Conservation (phyloP, 2,113 vertebrate species). For the Amblyornis subalaris region DNA sequence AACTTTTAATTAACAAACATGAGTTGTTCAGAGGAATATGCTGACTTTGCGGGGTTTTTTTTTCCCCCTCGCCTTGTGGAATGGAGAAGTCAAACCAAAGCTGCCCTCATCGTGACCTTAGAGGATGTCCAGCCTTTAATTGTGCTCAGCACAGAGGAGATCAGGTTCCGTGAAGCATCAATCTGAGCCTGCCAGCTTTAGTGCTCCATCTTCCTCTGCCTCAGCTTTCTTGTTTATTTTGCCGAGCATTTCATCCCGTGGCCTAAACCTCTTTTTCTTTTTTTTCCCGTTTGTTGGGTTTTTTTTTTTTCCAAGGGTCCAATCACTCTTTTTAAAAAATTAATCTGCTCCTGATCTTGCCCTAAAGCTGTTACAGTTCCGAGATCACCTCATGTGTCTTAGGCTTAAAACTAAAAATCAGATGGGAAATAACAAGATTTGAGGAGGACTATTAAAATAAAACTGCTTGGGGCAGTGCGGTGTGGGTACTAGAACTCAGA, state of each 20-base stretch:
- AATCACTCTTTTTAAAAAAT: neutral
- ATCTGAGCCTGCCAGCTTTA: neutral
- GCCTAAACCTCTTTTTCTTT: neutral
- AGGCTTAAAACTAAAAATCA: neutral
- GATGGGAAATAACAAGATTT: neutral
- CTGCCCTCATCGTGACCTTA: neutral
- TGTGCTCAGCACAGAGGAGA: neutral
- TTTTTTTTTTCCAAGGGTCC: neutral
- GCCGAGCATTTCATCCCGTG: neutral
- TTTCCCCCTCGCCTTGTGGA: neutral
- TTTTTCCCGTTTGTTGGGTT: accelerated
- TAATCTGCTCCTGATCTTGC: neutral
- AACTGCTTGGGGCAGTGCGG: neutral
- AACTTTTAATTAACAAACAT: slow-evolving; percentile 58
- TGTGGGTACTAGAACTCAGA: neutral
- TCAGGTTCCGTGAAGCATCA: neutral
- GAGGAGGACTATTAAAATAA: neutral
- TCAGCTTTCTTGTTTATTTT: neutral
- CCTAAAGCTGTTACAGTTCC: neutral
- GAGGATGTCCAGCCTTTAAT: neutral
- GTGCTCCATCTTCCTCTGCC: neutral
- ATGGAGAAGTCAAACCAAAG: neutral
- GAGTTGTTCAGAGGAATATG: neutral
- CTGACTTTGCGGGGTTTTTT: neutral
- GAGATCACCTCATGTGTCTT: neutral